Conservation (phyloP, 2,797 vertebrate species). For the Oreonectes daqikongensis region DNA sequence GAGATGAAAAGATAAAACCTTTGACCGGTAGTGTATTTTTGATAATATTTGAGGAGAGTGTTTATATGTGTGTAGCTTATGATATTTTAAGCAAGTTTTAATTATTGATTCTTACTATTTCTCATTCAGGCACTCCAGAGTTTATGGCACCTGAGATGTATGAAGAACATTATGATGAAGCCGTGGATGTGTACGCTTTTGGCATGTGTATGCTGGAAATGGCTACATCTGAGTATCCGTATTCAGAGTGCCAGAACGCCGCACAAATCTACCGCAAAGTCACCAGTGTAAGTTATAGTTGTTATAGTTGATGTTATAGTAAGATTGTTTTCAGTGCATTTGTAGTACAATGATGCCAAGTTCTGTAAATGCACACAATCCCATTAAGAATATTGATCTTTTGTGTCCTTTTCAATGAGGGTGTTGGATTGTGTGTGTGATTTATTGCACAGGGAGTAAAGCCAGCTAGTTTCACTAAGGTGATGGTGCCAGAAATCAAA, state of each 20-base stretch:
- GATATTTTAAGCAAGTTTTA: not conserved
- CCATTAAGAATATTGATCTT: not conserved
- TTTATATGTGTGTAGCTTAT: too few relatives aligned
- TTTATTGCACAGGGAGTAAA: constrained; percentile 86
- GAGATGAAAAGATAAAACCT: too few relatives aligned
- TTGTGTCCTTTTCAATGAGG: not conserved
- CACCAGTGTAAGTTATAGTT: constrained; percentile 88
- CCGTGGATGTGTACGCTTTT: constrained; percentile 96
- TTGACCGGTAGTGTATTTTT: too few relatives aligned
- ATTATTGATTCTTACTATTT: not conserved
- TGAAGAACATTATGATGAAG: constrained; percentile 96
- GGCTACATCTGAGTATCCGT: constrained; percentile 99
- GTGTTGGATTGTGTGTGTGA: not conserved
- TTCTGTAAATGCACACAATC: not conserved
- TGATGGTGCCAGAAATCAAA: constrained; percentile 95
- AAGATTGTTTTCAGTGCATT: not conserved
- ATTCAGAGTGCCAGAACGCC: constrained; percentile 98
- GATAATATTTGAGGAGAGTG: too few relatives aligned
- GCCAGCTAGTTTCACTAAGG: constrained; percentile 96
- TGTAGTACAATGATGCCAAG: not conserved
- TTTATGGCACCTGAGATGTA: constrained; percentile 99
- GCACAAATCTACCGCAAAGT: constrained; percentile 99
- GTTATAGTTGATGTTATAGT: not conserved
- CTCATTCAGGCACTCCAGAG: constrained; percentile 88
- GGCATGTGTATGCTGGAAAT: constrained; percentile 99